phyloP scores from a whole-genome alignment of 2,888 invertebrate species.

The Ectemnius continuus region DNA sequence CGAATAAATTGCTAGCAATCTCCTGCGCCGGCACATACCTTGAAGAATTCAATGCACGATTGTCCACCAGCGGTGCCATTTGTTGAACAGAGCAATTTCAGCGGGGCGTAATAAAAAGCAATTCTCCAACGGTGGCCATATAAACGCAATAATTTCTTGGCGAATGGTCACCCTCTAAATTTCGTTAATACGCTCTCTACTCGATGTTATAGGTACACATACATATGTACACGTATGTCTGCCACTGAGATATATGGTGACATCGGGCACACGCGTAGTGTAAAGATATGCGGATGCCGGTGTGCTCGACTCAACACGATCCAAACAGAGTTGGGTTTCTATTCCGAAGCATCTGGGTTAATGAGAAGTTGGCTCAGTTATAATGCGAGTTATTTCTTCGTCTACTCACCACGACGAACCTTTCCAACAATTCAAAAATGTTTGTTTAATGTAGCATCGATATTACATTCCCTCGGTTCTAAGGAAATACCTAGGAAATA shows the following conservation, averaged over 20 bases:
- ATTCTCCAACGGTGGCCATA: slow-evolving; percentile 8
- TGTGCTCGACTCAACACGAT: slow-evolving; percentile 18
- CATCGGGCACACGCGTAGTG: slow-evolving; percentile 20
- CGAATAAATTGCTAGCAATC: background rate
- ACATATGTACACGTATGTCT: background rate
- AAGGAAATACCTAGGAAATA: background rate
- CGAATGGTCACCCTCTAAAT: slow-evolving; percentile 19
- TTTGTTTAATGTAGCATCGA: no score
- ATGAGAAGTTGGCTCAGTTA: slow-evolving; percentile 55
- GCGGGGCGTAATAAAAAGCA: slow-evolving; percentile 20
- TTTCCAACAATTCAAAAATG: no score
- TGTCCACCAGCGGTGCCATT: no score
- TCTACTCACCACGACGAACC: background rate
- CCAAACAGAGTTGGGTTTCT: slow-evolving; percentile 41
- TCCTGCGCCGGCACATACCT: background rate
- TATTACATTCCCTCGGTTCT: no score
- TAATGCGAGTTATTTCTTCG: slow-evolving; percentile 11
- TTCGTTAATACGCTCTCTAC: slow-evolving; percentile 27
- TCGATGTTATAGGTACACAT: background rate
- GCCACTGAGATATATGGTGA: slow-evolving; percentile 18
- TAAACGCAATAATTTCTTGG: slow-evolving; percentile 29
- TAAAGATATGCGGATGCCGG: slow-evolving; percentile 20
- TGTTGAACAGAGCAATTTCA: background rate
- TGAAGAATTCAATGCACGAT: no score
- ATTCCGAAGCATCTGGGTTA: slow-evolving; percentile 59